Conservation (phyloP, 2,888 invertebrate genomes). For the Empis livida region DNA sequence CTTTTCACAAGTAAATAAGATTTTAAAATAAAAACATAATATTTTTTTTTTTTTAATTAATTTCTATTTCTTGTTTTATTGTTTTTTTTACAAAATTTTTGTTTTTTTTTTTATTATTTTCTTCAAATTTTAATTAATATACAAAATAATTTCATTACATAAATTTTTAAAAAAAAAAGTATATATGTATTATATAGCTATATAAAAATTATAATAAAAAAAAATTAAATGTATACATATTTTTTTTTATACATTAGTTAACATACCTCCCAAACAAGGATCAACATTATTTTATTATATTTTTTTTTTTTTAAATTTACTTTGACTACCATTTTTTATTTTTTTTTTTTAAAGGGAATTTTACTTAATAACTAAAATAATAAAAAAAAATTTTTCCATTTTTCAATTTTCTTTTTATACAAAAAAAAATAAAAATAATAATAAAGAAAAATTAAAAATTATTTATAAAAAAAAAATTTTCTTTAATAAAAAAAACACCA, state of each 20-base stretch:
- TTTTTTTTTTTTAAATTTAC: slow-evolving; percentile 10
- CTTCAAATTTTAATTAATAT: not conserved
- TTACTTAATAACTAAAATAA: too few relatives aligned
- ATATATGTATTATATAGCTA: too few relatives aligned
- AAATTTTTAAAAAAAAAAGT: slow-evolving; percentile 10
- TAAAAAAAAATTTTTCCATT: too few relatives aligned
- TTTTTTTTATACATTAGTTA: slow-evolving; percentile 15
- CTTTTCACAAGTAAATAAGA: too few relatives aligned
- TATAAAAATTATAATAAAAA: slow-evolving; percentile 6
- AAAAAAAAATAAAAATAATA: too few relatives aligned
- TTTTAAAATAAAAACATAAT: not conserved
- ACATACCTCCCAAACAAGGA: slow-evolving; percentile 19
- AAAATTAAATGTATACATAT: slow-evolving; percentile 12
- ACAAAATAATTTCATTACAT: slow-evolving; percentile 8
- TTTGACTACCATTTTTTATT: slow-evolving; percentile 16
- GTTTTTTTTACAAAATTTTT: slow-evolving; percentile 9
- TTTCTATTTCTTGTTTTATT: too few relatives aligned
- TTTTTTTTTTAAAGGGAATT: too few relatives aligned
- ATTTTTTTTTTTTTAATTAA: too few relatives aligned
- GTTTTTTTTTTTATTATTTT: not conserved
- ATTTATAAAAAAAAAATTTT: not conserved
- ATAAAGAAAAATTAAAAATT: too few relatives aligned
- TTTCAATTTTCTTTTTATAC: too few relatives aligned
- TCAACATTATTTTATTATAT: slow-evolving; percentile 11
- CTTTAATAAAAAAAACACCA: slow-evolving; percentile 11